These are phyloP conservation scores for Portunus trituberculatus DNA, from an alignment of 1,140 invertebrate genomes.

Conservation along the genomic window DNA sequence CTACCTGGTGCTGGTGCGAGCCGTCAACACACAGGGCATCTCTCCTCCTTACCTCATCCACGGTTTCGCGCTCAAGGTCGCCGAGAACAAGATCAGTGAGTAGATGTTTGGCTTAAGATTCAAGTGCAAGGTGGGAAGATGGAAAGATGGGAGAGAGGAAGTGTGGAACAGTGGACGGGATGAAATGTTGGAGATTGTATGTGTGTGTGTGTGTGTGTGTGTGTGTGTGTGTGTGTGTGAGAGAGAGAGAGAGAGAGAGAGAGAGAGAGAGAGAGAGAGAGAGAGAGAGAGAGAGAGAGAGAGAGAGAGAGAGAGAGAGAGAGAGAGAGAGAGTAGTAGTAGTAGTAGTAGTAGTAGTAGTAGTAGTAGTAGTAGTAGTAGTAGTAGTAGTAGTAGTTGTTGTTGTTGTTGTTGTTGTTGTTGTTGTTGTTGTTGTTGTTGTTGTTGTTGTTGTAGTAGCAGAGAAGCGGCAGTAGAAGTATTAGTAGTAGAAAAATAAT, in stretches of 20 bases:
- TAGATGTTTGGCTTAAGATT: neutral
- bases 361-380: slow-evolving; percentile 38
- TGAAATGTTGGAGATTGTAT: neutral
- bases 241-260: slow-evolving; percentile 25
- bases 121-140: neutral
- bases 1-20: slow-evolving; percentile 45
- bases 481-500: neutral
- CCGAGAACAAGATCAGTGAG: slow-evolving; percentile 49
- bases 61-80: slow-evolving; percentile 49
- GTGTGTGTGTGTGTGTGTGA: neutral
- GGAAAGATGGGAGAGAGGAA: neutral
- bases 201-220: neutral
- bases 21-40: neutral
- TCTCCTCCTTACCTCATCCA: slow-evolving; percentile 40
- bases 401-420: neutral
- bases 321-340: neutral
- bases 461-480: neutral
- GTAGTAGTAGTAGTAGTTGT: slow-evolving; percentile 6
- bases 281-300: neutral
- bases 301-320: too few relatives aligned
- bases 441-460: neutral
- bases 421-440: neutral
- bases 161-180: neutral
- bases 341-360: slow-evolving; percentile 37
- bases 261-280: slow-evolving; percentile 43